Base-by-base conservation (phyloP, 2,888 invertebrate genomes). In the Pheosia gnoma region DNA sequence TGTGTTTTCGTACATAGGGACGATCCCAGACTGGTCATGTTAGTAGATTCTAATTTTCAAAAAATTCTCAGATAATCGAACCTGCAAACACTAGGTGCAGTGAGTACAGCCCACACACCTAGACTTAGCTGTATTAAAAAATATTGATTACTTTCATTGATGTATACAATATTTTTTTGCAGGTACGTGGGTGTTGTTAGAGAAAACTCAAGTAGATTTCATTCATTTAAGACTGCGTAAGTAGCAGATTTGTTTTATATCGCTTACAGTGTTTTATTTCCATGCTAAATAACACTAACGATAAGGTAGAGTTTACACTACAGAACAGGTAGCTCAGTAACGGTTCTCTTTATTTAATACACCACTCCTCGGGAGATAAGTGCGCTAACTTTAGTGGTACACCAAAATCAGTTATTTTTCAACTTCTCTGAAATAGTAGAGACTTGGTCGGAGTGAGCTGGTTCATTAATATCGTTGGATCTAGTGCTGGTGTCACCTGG, bases 171-270 rank as follows among this genome's bases (percentile, higher is more conserved):
- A 69, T 75, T 82, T 81, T 68, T 82, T 90, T 85, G 3, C 91
- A 92, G 92, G 93, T 93, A 93, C 84, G 93, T 93, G 83, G 82
- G 82, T 85, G 86, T 87, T 85, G 86, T 83, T 88, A 89, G 83
- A 88, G 86, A 88, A 88, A 84, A 67, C 85, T 82, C 79, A 85
- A 80, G 80, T 88, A 85, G 81, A 83, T 87, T 81, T 84, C 82
- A 82, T 87, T 84, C 79, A 81, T 85, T 86, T 81, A 71, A 71
- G 72, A 84, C 80, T 87, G 84, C 84, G 90, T 92, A 90, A 92
- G 92, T 91, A 88, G 86, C 80, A 82, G 83, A 83, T 81, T 85
- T 83, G 74, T 81, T 85, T 85, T 84, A 77, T 81, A 83, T 86
- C 79, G 71, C 74, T 78, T 75, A 62, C 57, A 70, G 71, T 70